Conservation (phyloP, 2,797 vertebrate species). For the Chloroceryle amazona region DNA sequence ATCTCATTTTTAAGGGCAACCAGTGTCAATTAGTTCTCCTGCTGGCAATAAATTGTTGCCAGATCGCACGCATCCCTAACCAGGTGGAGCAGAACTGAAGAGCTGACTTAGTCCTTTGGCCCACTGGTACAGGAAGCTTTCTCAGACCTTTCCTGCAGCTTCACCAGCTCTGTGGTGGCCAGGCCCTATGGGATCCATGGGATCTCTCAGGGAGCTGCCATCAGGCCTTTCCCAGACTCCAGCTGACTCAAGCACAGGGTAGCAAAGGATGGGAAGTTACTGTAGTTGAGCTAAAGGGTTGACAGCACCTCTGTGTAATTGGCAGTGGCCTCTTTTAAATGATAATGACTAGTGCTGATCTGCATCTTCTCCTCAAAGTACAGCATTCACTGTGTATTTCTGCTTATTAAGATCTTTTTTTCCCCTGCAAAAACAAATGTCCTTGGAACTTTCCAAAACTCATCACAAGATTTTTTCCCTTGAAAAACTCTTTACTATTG, state of each 20-base stretch:
- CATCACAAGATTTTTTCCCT: background rate
- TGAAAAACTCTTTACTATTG: background rate
- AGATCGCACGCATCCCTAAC: rapidly evolving
- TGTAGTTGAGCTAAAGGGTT: background rate
- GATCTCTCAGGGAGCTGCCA: background rate
- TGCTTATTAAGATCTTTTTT: background rate
- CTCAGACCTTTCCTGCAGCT: background rate
- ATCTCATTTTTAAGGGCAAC: background rate
- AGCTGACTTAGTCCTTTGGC: background rate
- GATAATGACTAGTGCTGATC: background rate
- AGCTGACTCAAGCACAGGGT: background rate
- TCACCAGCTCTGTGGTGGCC: background rate
- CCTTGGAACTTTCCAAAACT: background rate
- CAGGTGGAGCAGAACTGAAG: background rate
- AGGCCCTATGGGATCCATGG: background rate
- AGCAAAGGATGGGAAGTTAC: background rate
- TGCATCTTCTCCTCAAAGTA: background rate
- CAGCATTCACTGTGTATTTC: background rate
- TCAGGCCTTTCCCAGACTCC: background rate
- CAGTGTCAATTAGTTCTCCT: background rate
- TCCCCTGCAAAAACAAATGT: background rate
- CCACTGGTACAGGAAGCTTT: background rate
- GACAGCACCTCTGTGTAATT: background rate
- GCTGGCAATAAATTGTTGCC: background rate
- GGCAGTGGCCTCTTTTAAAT: background rate